Evolutionary conservation across 2,888 invertebrate genomes (phyloP), one percentile per base, ranked within the genome.

Genomic region (Epistrophella euchroma): DNA sequence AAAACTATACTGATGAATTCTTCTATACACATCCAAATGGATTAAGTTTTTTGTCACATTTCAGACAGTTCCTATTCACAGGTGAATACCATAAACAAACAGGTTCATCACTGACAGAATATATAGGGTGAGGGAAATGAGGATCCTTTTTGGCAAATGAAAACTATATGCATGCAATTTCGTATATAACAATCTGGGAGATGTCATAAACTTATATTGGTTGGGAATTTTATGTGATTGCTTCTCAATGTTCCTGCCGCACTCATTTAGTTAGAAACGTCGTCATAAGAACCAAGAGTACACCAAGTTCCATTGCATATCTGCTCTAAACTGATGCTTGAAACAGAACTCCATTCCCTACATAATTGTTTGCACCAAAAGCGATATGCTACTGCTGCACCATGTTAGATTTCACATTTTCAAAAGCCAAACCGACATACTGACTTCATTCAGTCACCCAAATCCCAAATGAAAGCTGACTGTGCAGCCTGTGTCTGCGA

Each of bases 381-480:
- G 77, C 32, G 77, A 72, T 62, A 60, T 80, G 76, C 50, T 43
- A 28, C 22, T 47, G 28, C 28, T 35, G 56, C 72, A 73, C 66
- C 35, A 64, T 75, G 71, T 74, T 43, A 58, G 66, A 28, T 71
- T 52, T 37, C 15, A 25, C 15, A 50, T 60, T 64, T 83, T 68
- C 70, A 40, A 60, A 80, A 22, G 19, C 28, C 62, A 55, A 22
- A 70, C 62, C 56, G 73, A 78, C 82, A 82, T 73, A 78, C 77
- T 82, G 82, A 82, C 82, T 86, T 78, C 74, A 82, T 77, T 86
- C 73, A 86, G 76, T 81, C 81, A 85, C 75, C 72, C 72, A 71
- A 86, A 70, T 70, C 82, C 62, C 85, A 45, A 77, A 73, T 45
- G 75, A 71, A 72, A 75, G 10, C n/a, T 28, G 28, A 28, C 55